A percentile compares a stretch with the other conserved stretches of the same genome.
These are phyloP conservation scores for Hypothenemus hampei DNA, from an alignment of 1,140 invertebrate genomes.

Conservation along the genomic window DNA sequence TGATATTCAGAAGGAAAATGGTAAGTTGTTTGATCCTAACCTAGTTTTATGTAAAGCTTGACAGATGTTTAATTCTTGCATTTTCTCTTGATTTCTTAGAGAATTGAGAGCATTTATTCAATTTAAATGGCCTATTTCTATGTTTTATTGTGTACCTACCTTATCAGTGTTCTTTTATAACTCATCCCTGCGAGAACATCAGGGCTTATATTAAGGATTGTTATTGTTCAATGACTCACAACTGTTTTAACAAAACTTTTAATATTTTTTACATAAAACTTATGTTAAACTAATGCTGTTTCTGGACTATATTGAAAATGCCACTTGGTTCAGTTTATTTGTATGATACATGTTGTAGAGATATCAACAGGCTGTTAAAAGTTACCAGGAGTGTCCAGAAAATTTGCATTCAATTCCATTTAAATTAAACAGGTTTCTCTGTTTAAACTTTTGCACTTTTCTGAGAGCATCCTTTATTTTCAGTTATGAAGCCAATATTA, in stretches of 20 bases:
- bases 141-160: not conserved
- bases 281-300: not conserved
- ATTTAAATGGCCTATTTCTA: not conserved
- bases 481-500: slow-evolving; percentile 37
- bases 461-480: slow-evolving; percentile 33
- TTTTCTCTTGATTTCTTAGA: slow-evolving; percentile 9
- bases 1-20: slow-evolving; percentile 33
- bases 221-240: not conserved
- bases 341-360: not conserved
- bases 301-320: not conserved
- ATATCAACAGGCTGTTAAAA: slow-evolving; percentile 35
- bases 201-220: not conserved
- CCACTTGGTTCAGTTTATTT: not conserved
- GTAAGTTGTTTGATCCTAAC: slow-evolving; percentile 29
- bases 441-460: not conserved
- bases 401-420: not conserved
- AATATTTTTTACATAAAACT: not conserved
- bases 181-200: not conserved
- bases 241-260: not conserved
- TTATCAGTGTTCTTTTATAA: not conserved
- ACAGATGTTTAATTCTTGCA: slow-evolving; percentile 29
- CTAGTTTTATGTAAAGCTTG: slow-evolving; percentile 15
- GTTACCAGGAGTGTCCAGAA: slow-evolving; percentile 6
- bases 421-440: not conserved
- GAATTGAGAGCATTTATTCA: not conserved